These are phyloP conservation scores for Felis chaus DNA, from an alignment of 2,113 vertebrate species.

Conservation along the genomic window DNA sequence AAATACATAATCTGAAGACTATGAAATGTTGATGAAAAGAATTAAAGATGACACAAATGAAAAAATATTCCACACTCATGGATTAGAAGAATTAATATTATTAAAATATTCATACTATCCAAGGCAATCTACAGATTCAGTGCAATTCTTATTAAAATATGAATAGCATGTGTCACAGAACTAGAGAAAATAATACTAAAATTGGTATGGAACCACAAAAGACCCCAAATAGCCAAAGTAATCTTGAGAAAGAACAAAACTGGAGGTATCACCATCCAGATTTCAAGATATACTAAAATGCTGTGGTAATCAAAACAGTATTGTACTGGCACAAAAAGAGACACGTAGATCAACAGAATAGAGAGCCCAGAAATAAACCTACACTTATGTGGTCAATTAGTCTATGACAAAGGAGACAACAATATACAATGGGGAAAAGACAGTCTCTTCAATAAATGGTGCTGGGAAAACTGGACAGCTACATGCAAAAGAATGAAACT, in stretches of 20 bases:
- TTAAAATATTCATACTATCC: not conserved
- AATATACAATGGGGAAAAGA: not conserved
- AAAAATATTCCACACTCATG: not conserved
- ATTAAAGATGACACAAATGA: not conserved
- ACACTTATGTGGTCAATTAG: not conserved
- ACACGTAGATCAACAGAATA: not conserved
- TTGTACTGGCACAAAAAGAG: not conserved
- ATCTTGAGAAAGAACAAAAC: not conserved
- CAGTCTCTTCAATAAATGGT: not conserved
- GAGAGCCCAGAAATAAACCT: not conserved
- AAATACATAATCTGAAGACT: not conserved
- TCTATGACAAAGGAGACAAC: not conserved
- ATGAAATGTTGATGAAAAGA: not conserved
- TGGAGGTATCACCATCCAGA: not conserved
- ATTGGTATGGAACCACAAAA: not conserved
- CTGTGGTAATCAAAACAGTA: not conserved
- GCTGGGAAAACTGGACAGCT: not conserved
- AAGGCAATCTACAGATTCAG: not conserved
- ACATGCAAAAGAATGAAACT: not conserved
- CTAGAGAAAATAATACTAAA: not conserved
- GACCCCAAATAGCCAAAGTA: not conserved
- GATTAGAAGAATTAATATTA: not conserved
- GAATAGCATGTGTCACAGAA: not conserved
- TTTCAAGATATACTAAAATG: not conserved
- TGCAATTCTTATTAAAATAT: not conserved